phyloP scores from a whole-genome alignment of 2,113 vertebrate species.

The Elachura formosa region DNA sequence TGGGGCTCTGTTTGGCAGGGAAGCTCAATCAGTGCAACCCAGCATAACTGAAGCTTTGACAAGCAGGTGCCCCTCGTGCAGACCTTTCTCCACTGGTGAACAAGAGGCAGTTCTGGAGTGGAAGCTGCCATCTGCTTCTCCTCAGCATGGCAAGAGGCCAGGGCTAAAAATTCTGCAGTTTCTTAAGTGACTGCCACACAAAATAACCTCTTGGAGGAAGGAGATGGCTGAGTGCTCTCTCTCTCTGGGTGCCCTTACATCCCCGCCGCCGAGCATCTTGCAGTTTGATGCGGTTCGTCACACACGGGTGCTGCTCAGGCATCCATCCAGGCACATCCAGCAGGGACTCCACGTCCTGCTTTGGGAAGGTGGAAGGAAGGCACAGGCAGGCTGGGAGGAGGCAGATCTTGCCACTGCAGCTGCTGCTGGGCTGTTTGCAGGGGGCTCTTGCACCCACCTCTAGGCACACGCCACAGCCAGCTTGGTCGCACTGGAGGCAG shows the following conservation, averaged over 20 bases:
- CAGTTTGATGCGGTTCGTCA: not conserved
- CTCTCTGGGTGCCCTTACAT: not conserved
- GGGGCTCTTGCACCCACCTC: not conserved
- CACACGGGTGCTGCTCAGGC: not conserved
- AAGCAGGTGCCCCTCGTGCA: fast-evolving
- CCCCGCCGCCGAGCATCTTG: not conserved
- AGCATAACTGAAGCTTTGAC: fast-evolving
- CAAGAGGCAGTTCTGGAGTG: not conserved
- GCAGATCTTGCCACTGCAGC: not conserved
- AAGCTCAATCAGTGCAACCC: not conserved
- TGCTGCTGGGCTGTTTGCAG: fast-evolving
- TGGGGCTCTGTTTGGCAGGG: not conserved
- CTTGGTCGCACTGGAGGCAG: not conserved
- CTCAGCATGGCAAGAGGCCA: not conserved
- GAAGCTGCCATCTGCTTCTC: not conserved
- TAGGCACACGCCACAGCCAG: fast-evolving
- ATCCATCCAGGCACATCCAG: not conserved
- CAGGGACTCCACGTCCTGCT: not conserved
- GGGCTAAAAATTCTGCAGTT: not conserved
- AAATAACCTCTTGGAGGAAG: not conserved
- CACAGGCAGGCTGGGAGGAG: not conserved
- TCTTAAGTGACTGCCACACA: not conserved
- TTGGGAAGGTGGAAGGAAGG: not conserved
- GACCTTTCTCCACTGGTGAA: fast-evolving
- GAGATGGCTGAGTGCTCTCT: fast-evolving